These are phyloP conservation scores for Tiaroga cobitis DNA, from an alignment of 2,797 vertebrate species.

Conservation along the genomic window DNA sequence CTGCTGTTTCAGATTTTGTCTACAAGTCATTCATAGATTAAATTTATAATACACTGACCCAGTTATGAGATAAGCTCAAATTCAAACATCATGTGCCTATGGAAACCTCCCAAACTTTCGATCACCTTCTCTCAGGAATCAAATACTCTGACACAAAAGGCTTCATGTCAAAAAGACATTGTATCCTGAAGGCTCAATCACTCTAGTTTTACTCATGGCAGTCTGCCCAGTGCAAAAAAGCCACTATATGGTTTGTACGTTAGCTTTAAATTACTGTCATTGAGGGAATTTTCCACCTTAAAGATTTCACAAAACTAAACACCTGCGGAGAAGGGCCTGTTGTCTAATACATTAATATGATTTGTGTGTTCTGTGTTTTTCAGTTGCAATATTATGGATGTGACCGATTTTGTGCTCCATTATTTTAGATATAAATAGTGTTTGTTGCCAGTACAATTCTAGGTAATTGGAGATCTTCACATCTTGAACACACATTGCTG, in stretches of 20 bases:
- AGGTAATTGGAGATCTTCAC: neutral
- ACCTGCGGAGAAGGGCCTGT: slow-evolving; percentile 12
- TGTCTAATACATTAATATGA: slow-evolving; percentile 19
- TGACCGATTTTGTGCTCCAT: neutral
- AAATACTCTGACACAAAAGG: slow-evolving; percentile 27
- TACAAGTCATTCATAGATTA: neutral
- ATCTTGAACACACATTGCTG: slow-evolving; percentile 1
- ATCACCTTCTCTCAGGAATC: slow-evolving; percentile 22
- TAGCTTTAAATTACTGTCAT: slow-evolving; percentile 50
- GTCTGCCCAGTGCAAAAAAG: slow-evolving; percentile 49
- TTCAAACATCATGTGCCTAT: slow-evolving; percentile 14
- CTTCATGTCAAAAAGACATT: slow-evolving; percentile 31
- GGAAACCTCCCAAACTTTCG: slow-evolving; percentile 4
- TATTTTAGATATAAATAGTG: neutral
- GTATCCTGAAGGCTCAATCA: slow-evolving; percentile 34
- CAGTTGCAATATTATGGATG: neutral
- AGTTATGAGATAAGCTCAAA: neutral
- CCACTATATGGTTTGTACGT: slow-evolving; percentile 38
- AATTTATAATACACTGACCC: neutral
- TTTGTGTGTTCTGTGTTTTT: slow-evolving; percentile 19
- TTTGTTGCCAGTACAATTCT: neutral
- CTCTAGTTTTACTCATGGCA: slow-evolving; percentile 40
- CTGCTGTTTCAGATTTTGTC: neutral
- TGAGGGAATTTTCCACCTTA: slow-evolving; percentile 27
- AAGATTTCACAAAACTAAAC: slow-evolving; percentile 25